Evolutionary conservation across 2,113 vertebrate species (phyloP).

Genomic region (Strigops habroptila): DNA sequence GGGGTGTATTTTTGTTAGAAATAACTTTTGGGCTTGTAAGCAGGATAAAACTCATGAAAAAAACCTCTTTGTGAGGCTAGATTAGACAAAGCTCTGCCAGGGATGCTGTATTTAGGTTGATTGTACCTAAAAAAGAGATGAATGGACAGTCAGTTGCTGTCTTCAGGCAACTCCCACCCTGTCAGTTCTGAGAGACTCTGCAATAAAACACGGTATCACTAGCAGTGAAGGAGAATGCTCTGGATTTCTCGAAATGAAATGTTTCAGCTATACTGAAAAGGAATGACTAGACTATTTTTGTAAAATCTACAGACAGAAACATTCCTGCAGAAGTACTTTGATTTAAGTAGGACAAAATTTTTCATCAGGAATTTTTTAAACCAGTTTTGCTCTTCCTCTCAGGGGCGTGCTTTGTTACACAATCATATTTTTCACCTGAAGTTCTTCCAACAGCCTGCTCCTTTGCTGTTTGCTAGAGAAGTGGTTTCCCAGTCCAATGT

Average conservation of each 20-base stretch:
- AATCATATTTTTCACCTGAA: background rate
- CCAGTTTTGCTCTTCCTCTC: background rate
- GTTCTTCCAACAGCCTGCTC: background rate
- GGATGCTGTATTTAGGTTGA: background rate
- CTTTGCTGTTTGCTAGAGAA: background rate
- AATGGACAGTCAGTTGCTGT: conserved; percentile 4
- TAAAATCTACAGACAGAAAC: conserved; percentile 35
- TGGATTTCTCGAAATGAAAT: conserved; percentile 27
- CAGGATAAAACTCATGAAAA: background rate
- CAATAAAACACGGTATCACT: conserved; percentile 9
- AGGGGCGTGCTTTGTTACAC: background rate
- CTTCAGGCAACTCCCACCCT: conserved; percentile 16
- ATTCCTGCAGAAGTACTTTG: conserved; percentile 23
- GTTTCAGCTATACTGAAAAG: background rate
- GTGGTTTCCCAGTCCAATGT: background rate
- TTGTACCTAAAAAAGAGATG: background rate
- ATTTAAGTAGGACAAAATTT: conserved; percentile 49
- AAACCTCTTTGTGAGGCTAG: background rate
- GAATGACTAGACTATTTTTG: conserved; percentile 37
- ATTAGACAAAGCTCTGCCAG: background rate
- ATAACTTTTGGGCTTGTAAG: background rate
- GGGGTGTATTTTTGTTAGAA: background rate
- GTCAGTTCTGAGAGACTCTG: conserved; percentile 5
- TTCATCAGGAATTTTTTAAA: conserved; percentile 1
- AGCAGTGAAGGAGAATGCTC: conserved; percentile 3